These are phyloP conservation scores for Danio rerio DNA, from an alignment of 2,113 vertebrate genomes.

Conservation along the genomic window GRCz12tu NC_133176.1:47442001-47442500, in stretches of 20 bases:
- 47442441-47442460: conserved; percentile 58
- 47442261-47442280: conserved; percentile 49
- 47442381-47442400: neutral
- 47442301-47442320: conserved; percentile 62
- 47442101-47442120: conserved; percentile 54
- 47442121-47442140: conserved; percentile 65
- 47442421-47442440: conserved; percentile 54
- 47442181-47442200: conserved; percentile 69
- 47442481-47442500: neutral
- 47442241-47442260: conserved; percentile 42
- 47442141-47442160: conserved; percentile 69
- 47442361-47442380: conserved; percentile 15
- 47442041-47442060: neutral
- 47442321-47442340: conserved; percentile 36
- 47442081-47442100: conserved; percentile 44
- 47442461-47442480: conserved; percentile 34
- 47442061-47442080: conserved; percentile 42
- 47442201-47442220: conserved; percentile 42
- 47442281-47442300: conserved; percentile 58
- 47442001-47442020: conserved; percentile 16
- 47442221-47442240: conserved; percentile 50
- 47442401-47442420: conserved; percentile 42
- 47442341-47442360: conserved; percentile 60
- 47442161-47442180: conserved; percentile 67
- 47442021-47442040: conserved; percentile 27